Evolutionary conservation across 1,140 invertebrate species (phyloP), one percentile per base, ranked within the genome.

Genomic region (Hyposmocoma kahamanoa): DNA sequence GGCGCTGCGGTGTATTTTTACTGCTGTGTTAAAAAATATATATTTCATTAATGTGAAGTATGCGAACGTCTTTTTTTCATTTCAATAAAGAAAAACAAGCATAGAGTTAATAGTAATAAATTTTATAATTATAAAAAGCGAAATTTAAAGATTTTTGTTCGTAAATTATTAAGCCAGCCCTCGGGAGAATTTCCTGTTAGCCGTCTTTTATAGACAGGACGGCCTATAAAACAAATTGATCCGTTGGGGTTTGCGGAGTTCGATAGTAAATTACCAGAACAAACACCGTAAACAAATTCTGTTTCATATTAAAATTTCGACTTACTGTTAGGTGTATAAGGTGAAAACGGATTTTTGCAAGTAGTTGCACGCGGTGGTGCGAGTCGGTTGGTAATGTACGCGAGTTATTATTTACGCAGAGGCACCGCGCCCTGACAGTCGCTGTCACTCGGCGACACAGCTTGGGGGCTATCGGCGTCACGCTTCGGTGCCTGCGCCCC

Each of bases 141-240:
- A 20, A 11, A 39, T 44, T 50, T 24, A 28, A 22, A 63, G 56
- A 57, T 65, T 65, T 62, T 43, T 61, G 52, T 56, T 67, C 63
- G 59, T 75, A 72, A 74, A 72, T 74, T 69, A 72, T 69, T 69
- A 67, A 67, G 59, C 50, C 58, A 28, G 51, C 45, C 57, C 68
- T 67, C 71, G 34, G 50, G 62, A 69, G 68, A 67, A 59, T 70
- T 69, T 61, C 67, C 68, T 67, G 66, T 61, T 56, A 59, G 59
- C 66, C 64, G 67, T 71, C 68, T 73, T 72, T 73, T 72, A 74
- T 70, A 72, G 66, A 74, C 71, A 70, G 64, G 60, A 56, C 60
- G 56, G 65, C 56, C 65, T 69, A 62, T 74, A 70, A 69, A 74
- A 70, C 56, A 70, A 74, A 72, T 74, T 74, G 68, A 63, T 60